phyloP scores from a whole-genome alignment of 2,113 vertebrate species.

The Lepus americanus region DNA sequence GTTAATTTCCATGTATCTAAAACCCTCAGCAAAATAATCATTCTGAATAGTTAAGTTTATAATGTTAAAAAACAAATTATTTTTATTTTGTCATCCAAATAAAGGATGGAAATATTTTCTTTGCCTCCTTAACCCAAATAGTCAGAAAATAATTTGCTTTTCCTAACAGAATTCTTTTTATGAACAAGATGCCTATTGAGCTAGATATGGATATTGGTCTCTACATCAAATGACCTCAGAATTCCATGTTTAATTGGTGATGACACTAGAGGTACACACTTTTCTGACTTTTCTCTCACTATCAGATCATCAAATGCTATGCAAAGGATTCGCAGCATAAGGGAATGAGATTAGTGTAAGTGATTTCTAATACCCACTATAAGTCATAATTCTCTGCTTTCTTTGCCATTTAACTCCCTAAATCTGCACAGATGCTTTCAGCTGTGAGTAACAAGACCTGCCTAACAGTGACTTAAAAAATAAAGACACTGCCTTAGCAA shows the following conservation, averaged over 20 bases:
- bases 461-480: background rate
- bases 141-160: constrained; percentile 39
- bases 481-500: background rate
- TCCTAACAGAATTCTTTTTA: background rate
- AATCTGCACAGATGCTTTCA: background rate
- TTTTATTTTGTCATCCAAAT: constrained; percentile 55
- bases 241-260: background rate
- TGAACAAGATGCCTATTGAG: background rate
- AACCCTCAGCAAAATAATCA: background rate
- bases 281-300: constrained; percentile 40
- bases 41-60: background rate
- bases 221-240: background rate
- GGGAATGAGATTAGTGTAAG: background rate
- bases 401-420: background rate
- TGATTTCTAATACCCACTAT: background rate
- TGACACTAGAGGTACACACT: background rate
- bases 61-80: constrained; percentile 41
- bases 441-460: background rate
- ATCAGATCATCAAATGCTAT: constrained; percentile 5
- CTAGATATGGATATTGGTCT: constrained; percentile 2
- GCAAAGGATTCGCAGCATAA: constrained; percentile 1
- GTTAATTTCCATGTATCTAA: constrained; percentile 7
- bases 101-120: background rate
- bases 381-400: constrained; percentile 45
- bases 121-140: constrained; percentile 38